These are phyloP conservation scores for Haemorhous mexicanus DNA, from an alignment of 2,113 vertebrate species.

Conservation along the genomic window DNA sequence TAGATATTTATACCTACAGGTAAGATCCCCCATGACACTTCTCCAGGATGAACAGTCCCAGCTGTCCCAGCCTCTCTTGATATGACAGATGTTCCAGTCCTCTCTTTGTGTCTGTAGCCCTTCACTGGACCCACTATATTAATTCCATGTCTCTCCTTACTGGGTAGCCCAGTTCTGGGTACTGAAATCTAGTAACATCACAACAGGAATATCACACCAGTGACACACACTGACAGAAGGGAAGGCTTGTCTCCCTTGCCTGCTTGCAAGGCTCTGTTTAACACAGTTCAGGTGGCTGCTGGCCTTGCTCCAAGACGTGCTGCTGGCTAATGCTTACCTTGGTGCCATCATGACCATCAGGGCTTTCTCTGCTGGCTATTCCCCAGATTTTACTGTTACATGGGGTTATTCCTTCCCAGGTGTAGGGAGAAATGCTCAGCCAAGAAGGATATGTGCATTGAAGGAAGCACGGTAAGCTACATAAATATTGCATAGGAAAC, in stretches of 20 bases:
- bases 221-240: background rate
- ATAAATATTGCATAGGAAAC: background rate
- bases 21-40: background rate
- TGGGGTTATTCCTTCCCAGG: background rate
- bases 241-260: background rate
- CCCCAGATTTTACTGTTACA: background rate
- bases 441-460: too few relatives aligned
- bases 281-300: background rate
- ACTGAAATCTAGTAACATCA: background rate
- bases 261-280: background rate
- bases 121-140: background rate
- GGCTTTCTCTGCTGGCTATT: background rate
- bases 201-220: fast-evolving
- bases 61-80: background rate
- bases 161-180: background rate
- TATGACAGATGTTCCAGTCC: background rate
- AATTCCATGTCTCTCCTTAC: background rate
- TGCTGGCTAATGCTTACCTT: background rate
- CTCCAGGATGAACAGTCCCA: background rate
- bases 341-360: background rate
- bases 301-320: background rate
- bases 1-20: background rate
- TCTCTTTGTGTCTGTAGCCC: too few relatives aligned
- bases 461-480: background rate
- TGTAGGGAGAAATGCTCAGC: background rate